These are phyloP conservation scores for Pimpla rufipes DNA, from an alignment of 2,888 invertebrate species.

Conservation along the genomic window DNA sequence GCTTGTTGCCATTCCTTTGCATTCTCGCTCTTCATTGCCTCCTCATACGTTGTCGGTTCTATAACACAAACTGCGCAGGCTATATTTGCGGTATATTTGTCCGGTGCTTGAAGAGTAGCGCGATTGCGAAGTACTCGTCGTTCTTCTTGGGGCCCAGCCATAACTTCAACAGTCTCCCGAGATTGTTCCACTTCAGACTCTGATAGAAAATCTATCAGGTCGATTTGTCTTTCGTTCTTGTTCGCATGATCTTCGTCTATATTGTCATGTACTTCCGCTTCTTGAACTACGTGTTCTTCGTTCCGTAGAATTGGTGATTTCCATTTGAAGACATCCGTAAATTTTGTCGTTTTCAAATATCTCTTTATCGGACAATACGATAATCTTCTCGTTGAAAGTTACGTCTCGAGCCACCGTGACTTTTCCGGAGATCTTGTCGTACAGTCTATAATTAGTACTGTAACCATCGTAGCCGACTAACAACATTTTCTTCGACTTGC, in stretches of 20 bases:
- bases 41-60: constrained; percentile 65
- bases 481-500: neutral
- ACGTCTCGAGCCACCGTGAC: constrained; percentile 19
- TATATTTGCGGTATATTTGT: neutral
- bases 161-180: neutral
- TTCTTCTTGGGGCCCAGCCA: constrained; percentile 13
- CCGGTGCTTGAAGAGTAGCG: neutral
- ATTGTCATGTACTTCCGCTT: neutral
- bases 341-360: neutral
- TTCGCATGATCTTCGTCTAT: neutral
- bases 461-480: constrained; percentile 14
- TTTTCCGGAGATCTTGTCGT: constrained; percentile 14
- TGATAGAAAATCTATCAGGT: constrained; percentile 10
- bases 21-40: constrained; percentile 63
- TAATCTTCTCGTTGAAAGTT: neutral
- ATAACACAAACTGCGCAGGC: constrained; percentile 34
- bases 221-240: neutral
- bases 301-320: neutral
- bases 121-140: constrained; percentile 6
- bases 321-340: neutral
- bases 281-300: neutral
- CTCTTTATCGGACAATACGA: neutral
- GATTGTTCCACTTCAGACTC: neutral
- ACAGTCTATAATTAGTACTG: constrained; percentile 13
- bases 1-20: constrained; percentile 28